Conservation (phyloP, 2,113 vertebrate genomes). For the Aegithalos caudatus region DNA sequence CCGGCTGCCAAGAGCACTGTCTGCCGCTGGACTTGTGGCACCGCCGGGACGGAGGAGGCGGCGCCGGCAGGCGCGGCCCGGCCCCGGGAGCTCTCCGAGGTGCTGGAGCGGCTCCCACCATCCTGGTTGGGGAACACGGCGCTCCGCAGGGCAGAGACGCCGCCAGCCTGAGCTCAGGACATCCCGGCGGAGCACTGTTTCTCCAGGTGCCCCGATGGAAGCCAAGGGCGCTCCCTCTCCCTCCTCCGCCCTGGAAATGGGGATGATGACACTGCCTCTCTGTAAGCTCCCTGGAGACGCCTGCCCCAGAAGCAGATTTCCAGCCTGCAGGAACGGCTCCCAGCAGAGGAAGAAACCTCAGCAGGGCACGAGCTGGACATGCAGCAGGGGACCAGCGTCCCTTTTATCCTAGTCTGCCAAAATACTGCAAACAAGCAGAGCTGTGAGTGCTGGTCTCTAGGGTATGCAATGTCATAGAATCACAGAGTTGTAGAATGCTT, state of each 20-base stretch:
- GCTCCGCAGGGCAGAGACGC: rapidly evolving
- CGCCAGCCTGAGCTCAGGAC: background rate
- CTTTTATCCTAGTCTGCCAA: background rate
- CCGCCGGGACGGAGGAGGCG: background rate
- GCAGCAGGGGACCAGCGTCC: background rate
- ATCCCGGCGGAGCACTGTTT: rapidly evolving
- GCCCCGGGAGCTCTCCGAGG: slow-evolving; percentile 39
- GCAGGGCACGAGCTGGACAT: rapidly evolving
- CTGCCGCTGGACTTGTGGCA: rapidly evolving
- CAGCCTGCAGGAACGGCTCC: background rate
- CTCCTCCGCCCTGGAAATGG: background rate
- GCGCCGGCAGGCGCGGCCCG: background rate
- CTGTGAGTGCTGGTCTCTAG: background rate
- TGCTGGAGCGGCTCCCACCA: background rate
- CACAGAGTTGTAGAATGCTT: background rate
- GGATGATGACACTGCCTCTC: too few relatives aligned
- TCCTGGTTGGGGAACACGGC: rapidly evolving
- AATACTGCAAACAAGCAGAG: background rate
- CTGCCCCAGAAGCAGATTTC: background rate
- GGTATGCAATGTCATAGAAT: background rate
- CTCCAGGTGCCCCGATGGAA: background rate
- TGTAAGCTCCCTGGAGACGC: rapidly evolving
- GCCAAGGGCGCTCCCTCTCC: background rate
- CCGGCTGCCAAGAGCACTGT: rapidly evolving
- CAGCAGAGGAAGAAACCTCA: background rate